Conservation (phyloP, 64 coral and sea anemone genomes). For the Montipora foliosa region DNA sequence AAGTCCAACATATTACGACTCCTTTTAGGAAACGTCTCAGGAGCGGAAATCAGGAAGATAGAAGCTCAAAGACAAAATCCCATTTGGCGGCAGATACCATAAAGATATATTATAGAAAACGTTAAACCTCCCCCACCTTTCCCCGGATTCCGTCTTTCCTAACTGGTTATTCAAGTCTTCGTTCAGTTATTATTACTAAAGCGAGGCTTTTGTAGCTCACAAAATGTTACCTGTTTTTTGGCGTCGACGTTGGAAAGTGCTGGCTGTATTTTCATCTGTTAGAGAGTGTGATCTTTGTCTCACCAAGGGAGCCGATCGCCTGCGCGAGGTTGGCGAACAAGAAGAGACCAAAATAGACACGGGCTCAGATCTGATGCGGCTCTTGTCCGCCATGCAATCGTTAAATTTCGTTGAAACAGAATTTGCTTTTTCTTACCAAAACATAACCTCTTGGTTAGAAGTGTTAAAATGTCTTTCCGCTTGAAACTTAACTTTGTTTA, state of each 20-base stretch:
- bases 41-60: no score
- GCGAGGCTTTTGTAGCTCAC: no score
- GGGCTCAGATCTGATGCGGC: not conserved
- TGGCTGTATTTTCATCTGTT: not conserved
- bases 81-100: no score
- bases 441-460: not conserved
- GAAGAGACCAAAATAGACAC: not conserved
- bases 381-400: not conserved
- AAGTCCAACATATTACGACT: no score
- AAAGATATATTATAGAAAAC: no score
- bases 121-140: no score
- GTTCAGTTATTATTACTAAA: no score
- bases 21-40: no score
- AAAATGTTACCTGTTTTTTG: not conserved
- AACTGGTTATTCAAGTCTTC: no score
- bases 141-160: no score
- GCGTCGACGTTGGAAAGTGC: not conserved
- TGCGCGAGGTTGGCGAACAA: not conserved
- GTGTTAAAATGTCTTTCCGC: not conserved
- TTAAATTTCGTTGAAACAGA: not conserved
- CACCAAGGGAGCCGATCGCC: not conserved
- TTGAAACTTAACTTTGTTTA: no score
- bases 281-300: constrained; percentile 17
- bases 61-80: no score
- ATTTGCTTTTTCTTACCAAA: not conserved